Conservation (phyloP, 1,140 invertebrate genomes). For the Lepidurus apus region DNA sequence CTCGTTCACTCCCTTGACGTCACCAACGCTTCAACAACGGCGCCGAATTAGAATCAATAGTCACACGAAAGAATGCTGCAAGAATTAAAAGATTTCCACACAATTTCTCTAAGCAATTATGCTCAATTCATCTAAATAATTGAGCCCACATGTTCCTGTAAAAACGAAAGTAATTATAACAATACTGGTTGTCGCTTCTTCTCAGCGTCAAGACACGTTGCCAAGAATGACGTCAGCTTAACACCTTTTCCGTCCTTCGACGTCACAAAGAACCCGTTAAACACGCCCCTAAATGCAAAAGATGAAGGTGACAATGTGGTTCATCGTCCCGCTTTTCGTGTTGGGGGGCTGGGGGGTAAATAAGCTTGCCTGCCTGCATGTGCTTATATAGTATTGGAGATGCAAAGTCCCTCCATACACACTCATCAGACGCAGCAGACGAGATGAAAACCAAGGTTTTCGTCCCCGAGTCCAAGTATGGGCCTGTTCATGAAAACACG, state of each 20-base stretch:
- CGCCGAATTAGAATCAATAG: slow-evolving; percentile 21
- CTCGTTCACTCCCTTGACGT: background rate
- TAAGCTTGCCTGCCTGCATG: background rate
- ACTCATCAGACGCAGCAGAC: slow-evolving; percentile 7
- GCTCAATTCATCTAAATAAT: too few species aligned
- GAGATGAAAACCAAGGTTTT: slow-evolving; percentile 10
- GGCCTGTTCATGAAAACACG: background rate
- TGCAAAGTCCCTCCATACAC: background rate
- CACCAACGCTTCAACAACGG: background rate
- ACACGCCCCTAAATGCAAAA: background rate
- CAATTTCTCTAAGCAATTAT: too few species aligned
- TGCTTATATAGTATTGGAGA: slow-evolving; percentile 6
- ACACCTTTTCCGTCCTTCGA: background rate
- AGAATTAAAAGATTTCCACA: background rate
- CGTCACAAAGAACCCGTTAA: slow-evolving; percentile 18
- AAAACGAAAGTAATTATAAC: too few species aligned
- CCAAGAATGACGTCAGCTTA: background rate
- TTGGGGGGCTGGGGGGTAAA: background rate
- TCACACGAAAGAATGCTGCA: background rate
- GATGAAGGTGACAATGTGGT: background rate
- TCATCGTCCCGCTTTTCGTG: background rate
- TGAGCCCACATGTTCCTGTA: too few species aligned
- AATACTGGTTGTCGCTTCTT: too few species aligned
- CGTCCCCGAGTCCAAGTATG: background rate
- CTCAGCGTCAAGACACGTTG: background rate